Evolutionary conservation across 2,888 invertebrate genomes (phyloP).

Genomic region (Sminthurides aquaticus): DNA sequence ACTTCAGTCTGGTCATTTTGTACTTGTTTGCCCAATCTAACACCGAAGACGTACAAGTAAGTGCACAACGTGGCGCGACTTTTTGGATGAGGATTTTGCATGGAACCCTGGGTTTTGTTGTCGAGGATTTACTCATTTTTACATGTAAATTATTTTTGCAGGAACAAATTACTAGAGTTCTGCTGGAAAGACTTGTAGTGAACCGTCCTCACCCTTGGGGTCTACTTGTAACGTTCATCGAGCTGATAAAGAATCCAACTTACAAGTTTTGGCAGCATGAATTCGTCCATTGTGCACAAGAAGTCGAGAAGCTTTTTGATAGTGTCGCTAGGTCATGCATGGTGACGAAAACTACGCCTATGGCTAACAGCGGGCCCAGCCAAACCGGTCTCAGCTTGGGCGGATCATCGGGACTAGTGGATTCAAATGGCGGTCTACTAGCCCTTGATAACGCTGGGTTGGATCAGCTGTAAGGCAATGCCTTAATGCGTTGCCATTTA

Average conservation of each 20-base stretch:
- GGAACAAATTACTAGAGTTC: slow-evolving; percentile 57
- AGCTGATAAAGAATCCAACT: slow-evolving; percentile 94
- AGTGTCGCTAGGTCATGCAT: slow-evolving; percentile 94
- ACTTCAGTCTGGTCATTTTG: slow-evolving; percentile 94
- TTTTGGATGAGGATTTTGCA: too few relatives aligned
- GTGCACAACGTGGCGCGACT: slow-evolving; percentile 9
- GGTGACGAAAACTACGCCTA: slow-evolving; percentile 49
- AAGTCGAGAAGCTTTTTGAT: slow-evolving; percentile 97
- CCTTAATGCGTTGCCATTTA: too few relatives aligned
- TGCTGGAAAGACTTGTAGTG: slow-evolving; percentile 92
- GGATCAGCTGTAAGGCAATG: slow-evolving; percentile 12
- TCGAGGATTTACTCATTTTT: too few relatives aligned
- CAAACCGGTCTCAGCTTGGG: slow-evolving; percentile 1
- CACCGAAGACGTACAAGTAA: slow-evolving; percentile 90
- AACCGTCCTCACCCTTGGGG: slow-evolving; percentile 99
- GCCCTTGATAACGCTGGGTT: slow-evolving; percentile 9
- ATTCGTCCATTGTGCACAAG: slow-evolving; percentile 98
- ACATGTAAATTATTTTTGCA: too few relatives aligned
- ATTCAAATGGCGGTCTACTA: slow-evolving; percentile 1
- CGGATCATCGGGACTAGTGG: slow-evolving; percentile 3
- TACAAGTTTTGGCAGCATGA: slow-evolving; percentile 99
- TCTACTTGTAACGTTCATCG: slow-evolving; percentile 94
- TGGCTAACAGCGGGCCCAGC: neutral
- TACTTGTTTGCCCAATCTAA: slow-evolving; percentile 97
- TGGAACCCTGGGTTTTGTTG: neutral